Evolutionary conservation across 2,888 invertebrate genomes (phyloP).

Genomic region (Vesta saturnalis): DNA sequence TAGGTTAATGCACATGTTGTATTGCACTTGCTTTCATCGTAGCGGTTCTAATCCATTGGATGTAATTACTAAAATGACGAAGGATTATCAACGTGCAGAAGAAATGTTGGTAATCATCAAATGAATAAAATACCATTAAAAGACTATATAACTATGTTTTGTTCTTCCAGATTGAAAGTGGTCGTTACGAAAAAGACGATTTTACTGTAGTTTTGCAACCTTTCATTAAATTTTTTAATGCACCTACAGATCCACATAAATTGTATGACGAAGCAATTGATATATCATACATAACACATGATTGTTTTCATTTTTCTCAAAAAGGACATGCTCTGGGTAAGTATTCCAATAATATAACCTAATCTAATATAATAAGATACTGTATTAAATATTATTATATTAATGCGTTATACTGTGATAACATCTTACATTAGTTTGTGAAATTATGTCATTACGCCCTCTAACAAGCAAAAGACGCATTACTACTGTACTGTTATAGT

Average conservation of each 20-base stretch:
- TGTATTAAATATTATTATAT: background rate
- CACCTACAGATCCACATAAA: constrained; percentile 62
- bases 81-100: constrained; percentile 74
- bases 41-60: constrained; percentile 67
- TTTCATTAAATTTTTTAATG: constrained; percentile 77
- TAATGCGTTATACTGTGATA: too few species aligned
- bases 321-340: constrained; percentile 80
- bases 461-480: too few species aligned
- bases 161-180: constrained; percentile 66
- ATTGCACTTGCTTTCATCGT: constrained; percentile 78
- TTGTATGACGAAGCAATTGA: constrained; percentile 69
- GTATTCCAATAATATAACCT: too few species aligned
- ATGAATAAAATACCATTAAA: background rate
- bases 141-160: background rate
- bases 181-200: constrained; percentile 74
- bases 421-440: background rate
- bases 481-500: too few species aligned
- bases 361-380: background rate
- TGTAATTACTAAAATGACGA: constrained; percentile 69
- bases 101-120: constrained; percentile 66
- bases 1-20: constrained; percentile 75
- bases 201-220: constrained; percentile 80
- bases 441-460: too few species aligned
- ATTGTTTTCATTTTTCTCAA: constrained; percentile 84
- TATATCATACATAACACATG: constrained; percentile 76